Base-by-base conservation (phyloP, 2,888 invertebrate species). In the Lasius platythorax region DNA sequence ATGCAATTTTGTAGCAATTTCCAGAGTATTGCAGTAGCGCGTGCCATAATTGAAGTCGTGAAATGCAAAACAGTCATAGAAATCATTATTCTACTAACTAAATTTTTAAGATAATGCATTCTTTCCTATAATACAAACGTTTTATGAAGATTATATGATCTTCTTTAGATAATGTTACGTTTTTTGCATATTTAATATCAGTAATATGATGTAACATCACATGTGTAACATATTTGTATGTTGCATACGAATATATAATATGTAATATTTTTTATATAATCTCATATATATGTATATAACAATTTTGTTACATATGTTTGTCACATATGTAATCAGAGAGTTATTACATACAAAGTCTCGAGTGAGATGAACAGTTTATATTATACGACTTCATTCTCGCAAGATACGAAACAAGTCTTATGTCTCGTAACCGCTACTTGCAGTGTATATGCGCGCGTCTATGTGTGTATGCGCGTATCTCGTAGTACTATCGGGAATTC, bases 401-500 rank as follows among this genome's bases (percentile, higher is more conserved):
- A 33, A 23, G 37, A 46, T 73, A 61, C 28, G 58, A 79, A 46
- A 72, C 33, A 46, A 37, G 46, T 61, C 33, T 81, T 81, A 81
- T 18, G 18, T 73, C 58, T 58, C 18, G 73, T 58, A 58, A 70
- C 30, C 67, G 33, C 37, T 40, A 43, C 28, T 75, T 28, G 50
- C 37, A 73, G 50, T 56, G 8, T 23, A 12, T 28, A 23, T 11
- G 23, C 12, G 58, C 23, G 56, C 9, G n/a, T n/a, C 23, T 23
- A 12, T 11, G 18, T 5, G 46, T 18, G 9, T 3, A 30, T 50
- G 63, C 15, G 37, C 43, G 58, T 30, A 70, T 74, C 70, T 58
- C 70, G 73, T 78, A 82, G 63, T 83, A 76, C 70, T 83, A 85
- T 83, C 75, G 75, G 58, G 33, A 58, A 67, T 73, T 63, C 40